A percentile compares a stretch with the other conserved stretches of the same genome.
These are phyloP conservation scores for Tragelaphus scriptus DNA, from an alignment of 2,113 vertebrate species.

Conservation along the genomic window DNA sequence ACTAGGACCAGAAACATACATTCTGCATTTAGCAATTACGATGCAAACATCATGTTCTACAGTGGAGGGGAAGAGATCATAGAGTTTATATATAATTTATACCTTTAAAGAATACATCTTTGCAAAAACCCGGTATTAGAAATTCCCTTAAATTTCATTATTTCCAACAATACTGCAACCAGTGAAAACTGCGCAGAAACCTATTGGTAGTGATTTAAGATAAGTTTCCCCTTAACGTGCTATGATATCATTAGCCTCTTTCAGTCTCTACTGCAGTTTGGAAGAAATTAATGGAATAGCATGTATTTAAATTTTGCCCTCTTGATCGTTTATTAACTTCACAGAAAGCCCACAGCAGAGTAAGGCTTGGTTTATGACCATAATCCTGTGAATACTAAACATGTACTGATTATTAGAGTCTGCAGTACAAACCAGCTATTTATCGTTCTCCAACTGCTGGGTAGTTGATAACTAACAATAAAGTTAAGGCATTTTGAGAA, in stretches of 20 bases:
- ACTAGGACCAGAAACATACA: not conserved
- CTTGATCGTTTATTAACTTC: slow-evolving; percentile 77
- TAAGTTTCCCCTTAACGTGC: slow-evolving; percentile 50
- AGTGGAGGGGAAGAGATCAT: not conserved
- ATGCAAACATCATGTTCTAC: not conserved
- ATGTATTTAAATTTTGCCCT: slow-evolving; percentile 75
- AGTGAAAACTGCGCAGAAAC: slow-evolving; percentile 36
- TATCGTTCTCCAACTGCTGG: slow-evolving; percentile 60
- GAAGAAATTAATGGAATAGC: slow-evolving; percentile 76
- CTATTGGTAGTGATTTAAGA: slow-evolving; percentile 61
- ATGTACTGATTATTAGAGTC: slow-evolving; percentile 66
- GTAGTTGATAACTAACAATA: slow-evolving; percentile 69
- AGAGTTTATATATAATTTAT: rapidly evolving
- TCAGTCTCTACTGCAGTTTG: slow-evolving; percentile 65
- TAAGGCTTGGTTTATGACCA: slow-evolving; percentile 74
- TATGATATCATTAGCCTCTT: slow-evolving; percentile 67
- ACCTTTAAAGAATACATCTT: not conserved
- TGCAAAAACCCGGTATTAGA: not conserved
- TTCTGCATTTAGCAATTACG: not conserved
- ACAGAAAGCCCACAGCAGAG: slow-evolving; percentile 75
- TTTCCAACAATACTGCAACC: not conserved
- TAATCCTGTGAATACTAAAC: slow-evolving; percentile 70
- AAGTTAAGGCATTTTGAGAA: slow-evolving; percentile 72
- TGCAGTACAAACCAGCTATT: slow-evolving; percentile 69
- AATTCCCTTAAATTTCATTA: not conserved